Evolutionary conservation across 2,888 invertebrate species (phyloP), one percentile per base, ranked within the genome.

Genomic region (Reticulitermes lucifugus): DNA sequence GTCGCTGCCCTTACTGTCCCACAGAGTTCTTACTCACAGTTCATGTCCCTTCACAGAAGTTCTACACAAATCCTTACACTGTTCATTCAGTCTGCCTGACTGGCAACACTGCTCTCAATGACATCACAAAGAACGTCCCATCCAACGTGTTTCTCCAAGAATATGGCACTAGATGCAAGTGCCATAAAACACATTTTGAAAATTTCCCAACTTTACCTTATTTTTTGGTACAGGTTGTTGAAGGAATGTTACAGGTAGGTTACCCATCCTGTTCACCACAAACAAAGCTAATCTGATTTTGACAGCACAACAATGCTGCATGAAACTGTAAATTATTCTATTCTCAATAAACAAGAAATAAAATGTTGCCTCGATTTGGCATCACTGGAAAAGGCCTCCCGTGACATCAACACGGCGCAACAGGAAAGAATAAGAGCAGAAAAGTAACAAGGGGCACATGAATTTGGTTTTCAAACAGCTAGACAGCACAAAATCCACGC

Each of bases 401-500:
- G 86, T 86, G 85, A 87, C 84, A 87, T 83, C 83, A 84, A 85
- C 85, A 87, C 87, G 86, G 83, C 86, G 83, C 83, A 84, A 85
- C 85, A 87, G 87, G 86, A 85, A 86, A 87, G 84, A 85, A 87
- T 87, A 86, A 86, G 87, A 85, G 83, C 85, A 86, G 84, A 86
- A 87, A 85, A 87, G 86, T 85, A 83, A 84, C 86, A 84, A 86
- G 87, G 86, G 87, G 86, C 88, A 85, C 88, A 86, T 87, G 87
- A 87, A 87, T 86, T 86, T 85, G 60, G 83, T 86, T 86, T 85
- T 86, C 83, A 73, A 86, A 87, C 85, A 84, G 85, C 86, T 87
- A 87, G 86, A 87, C 86, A 83, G 86, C 87, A 87, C 87, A 85
- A 87, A 87, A 87, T 87, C 87, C 87, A 87, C 87, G 87, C 87